Evolutionary conservation across 2,888 invertebrate species (phyloP).

Genomic region (Spisula solida): DNA sequence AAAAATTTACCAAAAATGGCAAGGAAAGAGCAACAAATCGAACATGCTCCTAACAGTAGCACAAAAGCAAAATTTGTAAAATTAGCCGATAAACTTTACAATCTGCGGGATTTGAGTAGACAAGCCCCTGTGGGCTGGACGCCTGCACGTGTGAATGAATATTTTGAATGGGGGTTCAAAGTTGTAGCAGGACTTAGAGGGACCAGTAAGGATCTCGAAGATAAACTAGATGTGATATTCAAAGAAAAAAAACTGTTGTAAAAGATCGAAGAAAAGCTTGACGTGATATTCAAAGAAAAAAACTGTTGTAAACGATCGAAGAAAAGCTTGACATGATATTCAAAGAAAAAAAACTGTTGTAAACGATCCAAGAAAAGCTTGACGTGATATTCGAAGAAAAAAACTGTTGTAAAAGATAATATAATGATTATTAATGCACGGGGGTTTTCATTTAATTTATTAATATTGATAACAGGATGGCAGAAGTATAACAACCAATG

Average conservation of each 20-base stretch:
- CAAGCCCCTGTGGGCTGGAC: slow-evolving; percentile 90
- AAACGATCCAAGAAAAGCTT: not conserved
- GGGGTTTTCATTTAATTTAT: too few species aligned
- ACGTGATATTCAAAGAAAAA: not conserved
- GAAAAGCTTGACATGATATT: not conserved
- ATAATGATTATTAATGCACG: too few species aligned
- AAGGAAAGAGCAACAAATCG: slow-evolving; percentile 91
- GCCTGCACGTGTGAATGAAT: slow-evolving; percentile 89
- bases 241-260: slow-evolving; percentile 10
- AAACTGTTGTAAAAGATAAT: not conserved
- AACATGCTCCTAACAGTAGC: slow-evolving; percentile 89
- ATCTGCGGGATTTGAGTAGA: slow-evolving; percentile 91
- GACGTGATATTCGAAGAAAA: not conserved
- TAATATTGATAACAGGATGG: too few species aligned
- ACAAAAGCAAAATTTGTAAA: slow-evolving; percentile 92
- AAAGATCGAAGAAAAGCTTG: not conserved
- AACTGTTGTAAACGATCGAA: not conserved
- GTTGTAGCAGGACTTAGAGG: slow-evolving; percentile 91
- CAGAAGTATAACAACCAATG: too few species aligned
- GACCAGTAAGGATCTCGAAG: slow-evolving; percentile 88
- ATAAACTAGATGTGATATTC: not conserved
- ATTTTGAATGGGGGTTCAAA: slow-evolving; percentile 91
- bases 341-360: slow-evolving; percentile 9
- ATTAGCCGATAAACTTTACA: slow-evolving; percentile 94
- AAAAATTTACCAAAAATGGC: slow-evolving; percentile 90